phyloP scores from a whole-genome alignment of 2,113 vertebrate species.

The Apteryx mantelli region DNA sequence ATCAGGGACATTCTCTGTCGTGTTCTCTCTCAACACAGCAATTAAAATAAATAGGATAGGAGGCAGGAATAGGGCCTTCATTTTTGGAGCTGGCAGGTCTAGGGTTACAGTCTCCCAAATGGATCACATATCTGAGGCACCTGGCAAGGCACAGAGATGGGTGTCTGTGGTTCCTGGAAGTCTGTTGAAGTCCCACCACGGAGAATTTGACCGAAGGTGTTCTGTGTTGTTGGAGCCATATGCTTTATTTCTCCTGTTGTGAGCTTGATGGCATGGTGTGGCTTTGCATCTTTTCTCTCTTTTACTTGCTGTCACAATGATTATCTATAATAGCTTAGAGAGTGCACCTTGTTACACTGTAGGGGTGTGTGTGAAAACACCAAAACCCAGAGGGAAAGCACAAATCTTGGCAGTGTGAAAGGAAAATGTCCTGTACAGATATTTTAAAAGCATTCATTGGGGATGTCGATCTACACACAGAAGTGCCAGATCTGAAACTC shows the following conservation, averaged over 20 bases:
- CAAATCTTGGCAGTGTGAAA: not conserved
- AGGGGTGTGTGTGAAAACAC: not conserved
- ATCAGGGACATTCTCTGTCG: not conserved
- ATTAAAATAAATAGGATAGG: not conserved
- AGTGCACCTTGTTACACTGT: not conserved
- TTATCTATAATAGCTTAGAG: not conserved
- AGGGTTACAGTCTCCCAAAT: accelerated
- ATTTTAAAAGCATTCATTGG: not conserved
- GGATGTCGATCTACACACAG: not conserved
- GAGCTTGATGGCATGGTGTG: not conserved
- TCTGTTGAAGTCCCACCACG: not conserved
- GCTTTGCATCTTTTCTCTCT: not conserved
- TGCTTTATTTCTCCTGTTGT: constrained; percentile 8
- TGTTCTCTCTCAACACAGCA: not conserved
- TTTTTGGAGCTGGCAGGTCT: not conserved
- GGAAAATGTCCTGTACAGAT: not conserved
- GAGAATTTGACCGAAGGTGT: not conserved
- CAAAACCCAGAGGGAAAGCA: not conserved
- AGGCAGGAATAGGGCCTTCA: not conserved
- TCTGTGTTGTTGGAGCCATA: not conserved
- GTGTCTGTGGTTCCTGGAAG: not conserved
- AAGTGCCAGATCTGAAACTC: not conserved
- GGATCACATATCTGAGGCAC: not conserved
- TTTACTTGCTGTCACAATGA: not conserved
- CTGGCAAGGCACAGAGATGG: not conserved